Percentiles rank a stretch among this genome's conserved stretches.
These are phyloP conservation scores for Luperina testacea DNA, from an alignment of 2,888 invertebrate genomes.

Conservation along the genomic window DNA sequence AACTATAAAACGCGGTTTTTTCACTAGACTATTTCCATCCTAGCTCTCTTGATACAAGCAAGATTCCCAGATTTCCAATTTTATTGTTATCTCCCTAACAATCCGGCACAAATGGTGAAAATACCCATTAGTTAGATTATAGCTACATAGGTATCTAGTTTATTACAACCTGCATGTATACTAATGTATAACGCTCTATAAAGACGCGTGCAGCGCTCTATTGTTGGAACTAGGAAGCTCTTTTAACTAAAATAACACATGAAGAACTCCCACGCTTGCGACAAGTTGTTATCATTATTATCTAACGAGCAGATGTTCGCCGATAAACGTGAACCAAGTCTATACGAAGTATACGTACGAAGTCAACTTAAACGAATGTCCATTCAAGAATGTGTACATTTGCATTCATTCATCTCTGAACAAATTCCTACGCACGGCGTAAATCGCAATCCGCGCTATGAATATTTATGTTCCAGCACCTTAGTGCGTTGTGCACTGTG, in stretches of 20 bases:
- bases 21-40: conserved; percentile 10
- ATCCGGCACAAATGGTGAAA: conserved; percentile 56
- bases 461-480: conserved; percentile 56
- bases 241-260: conserved; percentile 74
- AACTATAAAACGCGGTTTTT: neutral
- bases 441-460: conserved; percentile 51
- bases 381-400: conserved; percentile 63
- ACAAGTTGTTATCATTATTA: conserved; percentile 59
- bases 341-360: conserved; percentile 16
- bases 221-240: conserved; percentile 70
- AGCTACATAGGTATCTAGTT: conserved; percentile 11
- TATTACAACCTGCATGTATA: conserved; percentile 27
- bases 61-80: conserved; percentile 24
- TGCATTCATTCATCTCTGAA: conserved; percentile 65
- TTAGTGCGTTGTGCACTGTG: conserved; percentile 40
- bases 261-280: conserved; percentile 70
- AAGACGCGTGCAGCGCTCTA: conserved; percentile 59
- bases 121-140: conserved; percentile 49
- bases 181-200: conserved; percentile 35
- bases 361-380: conserved; percentile 32
- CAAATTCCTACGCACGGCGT: conserved; percentile 57
- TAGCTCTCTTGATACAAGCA: conserved; percentile 21
- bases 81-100: conserved; percentile 9
- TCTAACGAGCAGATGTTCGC: conserved; percentile 57
- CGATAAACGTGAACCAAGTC: conserved; percentile 29